A percentile compares a stretch with the other conserved stretches of the same genome.
These are phyloP conservation scores for Acestrorhynchus altus DNA, from an alignment of 2,797 vertebrate species.

Conservation along the genomic window DNA sequence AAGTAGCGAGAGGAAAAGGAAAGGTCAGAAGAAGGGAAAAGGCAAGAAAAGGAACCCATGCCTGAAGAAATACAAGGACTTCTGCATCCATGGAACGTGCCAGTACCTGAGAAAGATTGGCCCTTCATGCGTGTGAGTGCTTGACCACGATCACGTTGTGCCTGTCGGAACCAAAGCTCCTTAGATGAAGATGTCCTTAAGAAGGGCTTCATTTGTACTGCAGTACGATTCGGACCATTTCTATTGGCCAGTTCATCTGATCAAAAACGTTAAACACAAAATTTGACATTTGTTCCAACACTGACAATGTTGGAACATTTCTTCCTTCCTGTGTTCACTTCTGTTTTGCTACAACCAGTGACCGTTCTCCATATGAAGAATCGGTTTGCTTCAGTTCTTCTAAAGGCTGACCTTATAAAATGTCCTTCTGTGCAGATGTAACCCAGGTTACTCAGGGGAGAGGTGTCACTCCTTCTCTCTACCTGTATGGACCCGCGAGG, in stretches of 20 bases:
- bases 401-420: not conserved
- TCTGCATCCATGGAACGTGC: slow-evolving; percentile 94
- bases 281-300: no score
- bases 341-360: no score
- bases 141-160: not conserved
- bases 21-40: slow-evolving; percentile 82
- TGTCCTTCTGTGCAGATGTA: slow-evolving; percentile 79
- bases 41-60: slow-evolving; percentile 96
- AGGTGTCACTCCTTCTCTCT: slow-evolving; percentile 87
- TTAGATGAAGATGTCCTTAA: no score
- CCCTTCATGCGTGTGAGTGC: slow-evolving; percentile 91
- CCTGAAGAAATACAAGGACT: slow-evolving; percentile 90
- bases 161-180: no score
- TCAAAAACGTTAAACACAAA: no score
- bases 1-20: slow-evolving; percentile 58
- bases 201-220: no score
- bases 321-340: no score
- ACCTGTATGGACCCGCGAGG: slow-evolving; percentile 75
- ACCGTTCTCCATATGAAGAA: not conserved
- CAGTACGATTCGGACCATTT: no score
- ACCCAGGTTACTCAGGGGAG: slow-evolving; percentile 85
- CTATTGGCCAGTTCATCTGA: no score
- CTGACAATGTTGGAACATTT: no score
- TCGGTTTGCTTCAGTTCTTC: not conserved
- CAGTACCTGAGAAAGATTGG: slow-evolving; percentile 82